Evolutionary conservation across 2,888 invertebrate genomes (phyloP), one percentile per base, ranked within the genome.

Genomic region (Lingula anatina): DNA sequence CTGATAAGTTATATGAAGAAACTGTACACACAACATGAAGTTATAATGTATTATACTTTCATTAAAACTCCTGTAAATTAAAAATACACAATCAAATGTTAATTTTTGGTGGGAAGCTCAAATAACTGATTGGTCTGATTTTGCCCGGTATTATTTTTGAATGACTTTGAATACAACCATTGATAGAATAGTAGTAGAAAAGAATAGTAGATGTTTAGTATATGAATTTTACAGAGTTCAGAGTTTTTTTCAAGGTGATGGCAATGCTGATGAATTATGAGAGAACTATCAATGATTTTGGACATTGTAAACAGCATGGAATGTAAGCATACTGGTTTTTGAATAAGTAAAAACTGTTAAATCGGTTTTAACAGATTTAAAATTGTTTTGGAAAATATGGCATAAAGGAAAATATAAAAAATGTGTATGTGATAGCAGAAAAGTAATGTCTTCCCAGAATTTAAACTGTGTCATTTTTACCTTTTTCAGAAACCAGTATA

Each of bases 251-350:
- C 1, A 43, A 56, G 56, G 44, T 56, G 9, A 46, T 57, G 20
- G 47, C 50, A n/a, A 48, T 55, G 51, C 44, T 57, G 50, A 46
- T 53, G 50, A 57, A 57, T 35, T 57, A 52, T 46, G 46, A 57
- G 38, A 43, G 57, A 31, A 57, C 57, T 21, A 44, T 57, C 15
- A 41, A 46, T 12, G 57, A 57, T 31, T 55, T 57, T 48, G 53
- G 51, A 7, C 50, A 53, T 24, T 57, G 57, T 38, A 47, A 45
- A 21, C 21, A 46, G 7, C 25, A 44, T 23, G 55, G 51, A 9
- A 47, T 49, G 57, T 57, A 47, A 38, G 52, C 46, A 18, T 23
- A 21, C 20, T 12, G 36, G 15, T 37, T 2, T 21, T 31, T 18
- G 5, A 7, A 24, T 27, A 12, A 31, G 12, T 31, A 28, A 3